Evolutionary conservation across 2,113 vertebrate genomes (phyloP), one percentile per base, ranked within the genome.

Genomic region (Takifugu bimaculatus): DNA sequence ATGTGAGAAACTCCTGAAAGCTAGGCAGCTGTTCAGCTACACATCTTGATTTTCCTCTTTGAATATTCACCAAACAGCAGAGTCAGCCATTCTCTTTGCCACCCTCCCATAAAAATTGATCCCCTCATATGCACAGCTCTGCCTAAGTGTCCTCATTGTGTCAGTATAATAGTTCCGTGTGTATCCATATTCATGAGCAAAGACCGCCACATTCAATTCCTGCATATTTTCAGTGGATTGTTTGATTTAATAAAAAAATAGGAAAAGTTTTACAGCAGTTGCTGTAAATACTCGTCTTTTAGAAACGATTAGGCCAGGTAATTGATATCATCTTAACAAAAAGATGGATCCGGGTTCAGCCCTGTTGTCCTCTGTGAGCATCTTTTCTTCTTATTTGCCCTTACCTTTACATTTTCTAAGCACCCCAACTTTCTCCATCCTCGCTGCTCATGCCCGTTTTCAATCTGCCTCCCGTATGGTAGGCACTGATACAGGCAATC

Each of bases 201-300:
- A 54, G 43, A 20, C 54, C 14, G 47, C 20, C 20, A 20, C 20
- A 20, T 20, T 20, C 20, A 20, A 20, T 20, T 20, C 35, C 35
- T 39, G 35, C 35, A 11, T 39, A 39, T 9, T 39, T 9, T 39
- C 9, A 39, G 7, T 11, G 35, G 9, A 39, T 39, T 2, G 35
- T 39, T 39, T 39, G 7, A 54, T 67, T 54, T 62, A 63, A 80
- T 81, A 81, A 60, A 28, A 83, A 56, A 54, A 26, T 51, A 35
- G 39, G 82, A 64, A 85, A 82, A 79, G 44, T 70, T 78, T 73
- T 68, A 78, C 78, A 54, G 50, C 61, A 69, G 20, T 78, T 81
- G 67, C 66, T 53, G 73, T 76, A 13, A 12, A 15, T 45, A 39
- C 28, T 45, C 32, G 39, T 51, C 48, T 28, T 0, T 26, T 53